Evolutionary conservation across 2,113 vertebrate species (phyloP).

Genomic region (Malurus elegans): DNA sequence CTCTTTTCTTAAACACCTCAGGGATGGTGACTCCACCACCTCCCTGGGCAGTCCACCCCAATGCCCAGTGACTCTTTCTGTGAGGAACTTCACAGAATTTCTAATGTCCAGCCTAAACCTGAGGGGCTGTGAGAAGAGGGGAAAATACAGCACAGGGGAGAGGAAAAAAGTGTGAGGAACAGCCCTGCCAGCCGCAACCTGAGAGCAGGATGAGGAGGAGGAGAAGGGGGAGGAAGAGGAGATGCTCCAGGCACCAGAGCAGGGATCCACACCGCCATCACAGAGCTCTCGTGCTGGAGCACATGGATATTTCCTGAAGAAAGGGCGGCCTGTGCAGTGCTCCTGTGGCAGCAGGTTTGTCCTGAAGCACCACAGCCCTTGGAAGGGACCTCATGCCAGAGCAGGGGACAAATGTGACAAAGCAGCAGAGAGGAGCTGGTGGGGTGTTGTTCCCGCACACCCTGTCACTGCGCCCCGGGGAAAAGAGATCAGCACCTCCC

Average conservation of each 20-base stretch:
- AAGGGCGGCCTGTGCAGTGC: rapidly evolving
- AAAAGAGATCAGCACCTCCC: background rate
- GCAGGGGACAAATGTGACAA: background rate
- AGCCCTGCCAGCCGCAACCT: background rate
- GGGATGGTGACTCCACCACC: background rate
- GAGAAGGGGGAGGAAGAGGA: too few species aligned
- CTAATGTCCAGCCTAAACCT: background rate
- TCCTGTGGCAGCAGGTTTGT: background rate
- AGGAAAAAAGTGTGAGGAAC: too few species aligned
- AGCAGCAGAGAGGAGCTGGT: background rate
- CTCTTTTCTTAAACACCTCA: background rate
- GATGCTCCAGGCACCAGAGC: background rate
- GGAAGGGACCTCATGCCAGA: background rate
- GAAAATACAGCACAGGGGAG: too few species aligned
- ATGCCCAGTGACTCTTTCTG: background rate
- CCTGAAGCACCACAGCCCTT: background rate
- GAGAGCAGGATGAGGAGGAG: too few species aligned
- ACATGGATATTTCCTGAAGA: background rate
- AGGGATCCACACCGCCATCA: background rate
- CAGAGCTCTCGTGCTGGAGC: background rate
- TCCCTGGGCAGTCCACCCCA: background rate
- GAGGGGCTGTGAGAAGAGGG: too few species aligned
- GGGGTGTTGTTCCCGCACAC: too few species aligned
- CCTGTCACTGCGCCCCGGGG: background rate
- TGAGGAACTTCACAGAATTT: background rate